Conservation (phyloP, 2,888 invertebrate species). For the Agrilus cyanescens region DNA sequence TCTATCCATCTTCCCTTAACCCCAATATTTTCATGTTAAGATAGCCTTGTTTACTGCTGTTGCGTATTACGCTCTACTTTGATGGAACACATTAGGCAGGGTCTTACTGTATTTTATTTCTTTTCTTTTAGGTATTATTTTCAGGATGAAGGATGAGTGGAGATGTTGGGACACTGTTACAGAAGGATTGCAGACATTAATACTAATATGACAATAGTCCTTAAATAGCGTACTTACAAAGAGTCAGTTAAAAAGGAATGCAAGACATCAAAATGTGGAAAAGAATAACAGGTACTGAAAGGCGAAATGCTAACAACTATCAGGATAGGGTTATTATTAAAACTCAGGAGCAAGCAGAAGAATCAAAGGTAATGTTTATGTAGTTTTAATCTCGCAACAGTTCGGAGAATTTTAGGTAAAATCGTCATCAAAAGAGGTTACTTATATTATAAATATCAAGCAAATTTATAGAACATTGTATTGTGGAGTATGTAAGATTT, state of each 20-base stretch:
- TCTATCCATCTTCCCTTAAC: too few relatives aligned
- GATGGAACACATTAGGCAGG: too few relatives aligned
- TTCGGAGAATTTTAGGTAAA: conserved; percentile 13
- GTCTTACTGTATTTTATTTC: too few relatives aligned
- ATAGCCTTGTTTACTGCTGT: too few relatives aligned
- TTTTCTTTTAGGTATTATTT: conserved; percentile 15
- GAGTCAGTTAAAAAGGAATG: conserved; percentile 6
- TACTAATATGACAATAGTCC: conserved; percentile 15
- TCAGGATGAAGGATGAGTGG: conserved; percentile 11
- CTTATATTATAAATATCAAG: not conserved
- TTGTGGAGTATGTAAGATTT: conserved; percentile 12
- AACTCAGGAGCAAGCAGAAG: conserved; percentile 8
- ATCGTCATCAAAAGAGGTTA: conserved; percentile 5
- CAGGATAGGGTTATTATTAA: conserved; percentile 8
- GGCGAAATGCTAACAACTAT: conserved; percentile 1
- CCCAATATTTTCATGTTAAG: too few relatives aligned
- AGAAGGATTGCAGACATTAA: conserved; percentile 13
- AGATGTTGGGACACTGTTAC: conserved; percentile 16
- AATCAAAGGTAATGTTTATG: not conserved
- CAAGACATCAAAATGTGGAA: conserved; percentile 9
- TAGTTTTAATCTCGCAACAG: conserved; percentile 1
- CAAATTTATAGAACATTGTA: not conserved
- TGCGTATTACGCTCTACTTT: too few relatives aligned
- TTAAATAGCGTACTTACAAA: not conserved
- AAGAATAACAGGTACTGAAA: conserved; percentile 2